Evolutionary conservation across 2,888 invertebrate genomes (phyloP).

Genomic region (Drosophila eohydei): DNA sequence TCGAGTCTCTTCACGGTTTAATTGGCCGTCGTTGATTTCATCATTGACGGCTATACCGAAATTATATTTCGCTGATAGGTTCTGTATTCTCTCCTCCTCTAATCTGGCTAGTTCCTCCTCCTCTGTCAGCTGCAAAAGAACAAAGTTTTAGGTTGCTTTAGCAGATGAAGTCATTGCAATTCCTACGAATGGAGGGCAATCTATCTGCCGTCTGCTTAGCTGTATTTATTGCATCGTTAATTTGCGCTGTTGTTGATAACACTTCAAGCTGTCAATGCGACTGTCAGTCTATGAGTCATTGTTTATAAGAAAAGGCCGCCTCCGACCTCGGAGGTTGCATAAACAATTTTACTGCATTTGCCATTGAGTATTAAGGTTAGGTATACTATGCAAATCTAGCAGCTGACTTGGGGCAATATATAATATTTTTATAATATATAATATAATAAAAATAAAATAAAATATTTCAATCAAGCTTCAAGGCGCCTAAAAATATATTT

Average conservation of each 20-base stretch:
- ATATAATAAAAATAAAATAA: too few relatives aligned
- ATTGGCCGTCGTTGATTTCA: constrained; percentile 85
- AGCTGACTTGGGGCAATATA: too few relatives aligned
- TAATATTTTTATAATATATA: too few relatives aligned
- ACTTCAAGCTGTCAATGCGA: neutral
- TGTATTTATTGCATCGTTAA: constrained; percentile 18
- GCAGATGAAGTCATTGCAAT: constrained; percentile 9
- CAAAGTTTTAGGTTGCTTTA: neutral
- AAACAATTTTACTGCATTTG: constrained; percentile 33
- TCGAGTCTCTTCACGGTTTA: constrained; percentile 84
- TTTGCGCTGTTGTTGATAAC: constrained; percentile 17
- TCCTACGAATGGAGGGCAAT: constrained; percentile 1
- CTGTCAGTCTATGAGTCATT: constrained; percentile 28
- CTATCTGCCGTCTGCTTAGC: constrained; percentile 15
- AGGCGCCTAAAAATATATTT: too few relatives aligned
- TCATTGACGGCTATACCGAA: constrained; percentile 85
- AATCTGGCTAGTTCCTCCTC: constrained; percentile 48
- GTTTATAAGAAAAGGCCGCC: constrained; percentile 20
- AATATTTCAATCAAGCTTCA: too few relatives aligned
- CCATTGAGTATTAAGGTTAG: too few relatives aligned
- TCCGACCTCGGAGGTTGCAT: constrained; percentile 29
- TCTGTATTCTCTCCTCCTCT: constrained; percentile 78
- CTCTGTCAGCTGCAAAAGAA: constrained; percentile 3
- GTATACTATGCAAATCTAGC: too few relatives aligned
- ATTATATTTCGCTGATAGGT: constrained; percentile 85